A percentile compares a stretch with the other conserved stretches of the same genome.
Evolutionary conservation across 2,113 vertebrate genomes (phyloP).

Genomic region (Indicator maculatus): DNA sequence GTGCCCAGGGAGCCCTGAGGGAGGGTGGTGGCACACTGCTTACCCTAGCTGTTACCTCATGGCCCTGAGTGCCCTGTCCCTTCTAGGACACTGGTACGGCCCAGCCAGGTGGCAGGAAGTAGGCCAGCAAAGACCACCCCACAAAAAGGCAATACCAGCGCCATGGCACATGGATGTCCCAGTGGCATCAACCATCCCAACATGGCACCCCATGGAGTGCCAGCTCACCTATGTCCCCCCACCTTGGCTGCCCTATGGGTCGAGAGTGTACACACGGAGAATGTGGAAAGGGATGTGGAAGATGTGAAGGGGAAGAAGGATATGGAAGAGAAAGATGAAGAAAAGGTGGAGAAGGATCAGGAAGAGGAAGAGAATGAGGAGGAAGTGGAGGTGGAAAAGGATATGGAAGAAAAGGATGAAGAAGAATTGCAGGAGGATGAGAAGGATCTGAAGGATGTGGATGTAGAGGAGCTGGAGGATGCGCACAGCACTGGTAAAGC

Average conservation of each 20-base stretch:
- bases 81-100: conserved; percentile 21
- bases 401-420: neutral
- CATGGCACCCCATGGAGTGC: accelerated
- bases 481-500: accelerated
- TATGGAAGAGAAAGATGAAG: neutral
- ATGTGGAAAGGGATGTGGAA: neutral
- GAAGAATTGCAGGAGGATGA: neutral
- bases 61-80: neutral
- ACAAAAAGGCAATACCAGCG: accelerated
- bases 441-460: neutral
- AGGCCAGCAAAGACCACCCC: neutral
- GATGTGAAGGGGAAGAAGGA: neutral
- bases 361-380: neutral
- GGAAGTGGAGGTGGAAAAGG: neutral
- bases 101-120: neutral
- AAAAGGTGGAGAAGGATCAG: neutral
- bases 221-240: accelerated
- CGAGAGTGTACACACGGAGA: neutral
- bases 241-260: neutral
- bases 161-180: accelerated
- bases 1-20: neutral
- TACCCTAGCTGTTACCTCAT: neutral
- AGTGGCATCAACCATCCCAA: neutral
- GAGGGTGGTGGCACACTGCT: neutral
- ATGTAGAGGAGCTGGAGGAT: neutral